Percentiles rank a stretch among this genome's conserved stretches.
phyloP scores from a whole-genome alignment of 2,797 vertebrate genomes.

The Loriculus beryllinus region DNA sequence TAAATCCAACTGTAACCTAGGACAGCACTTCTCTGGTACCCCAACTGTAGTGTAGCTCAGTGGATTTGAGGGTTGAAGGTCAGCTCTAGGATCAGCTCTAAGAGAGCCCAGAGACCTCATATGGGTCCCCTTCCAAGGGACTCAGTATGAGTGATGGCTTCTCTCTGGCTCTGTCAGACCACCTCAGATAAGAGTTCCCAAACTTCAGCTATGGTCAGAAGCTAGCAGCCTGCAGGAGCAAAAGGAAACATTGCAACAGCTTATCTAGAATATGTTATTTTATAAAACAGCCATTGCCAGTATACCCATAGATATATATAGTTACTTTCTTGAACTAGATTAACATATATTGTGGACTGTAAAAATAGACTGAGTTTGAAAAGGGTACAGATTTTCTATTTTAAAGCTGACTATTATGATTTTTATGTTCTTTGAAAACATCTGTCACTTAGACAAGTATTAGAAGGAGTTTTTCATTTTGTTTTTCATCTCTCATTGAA shows the following conservation, averaged over 20 bases:
- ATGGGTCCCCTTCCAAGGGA: accelerated
- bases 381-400: background rate
- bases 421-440: background rate
- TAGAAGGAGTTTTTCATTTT: background rate
- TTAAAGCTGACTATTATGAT: background rate
- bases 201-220: background rate
- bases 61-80: background rate
- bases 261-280: background rate
- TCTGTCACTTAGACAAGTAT: background rate
- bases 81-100: background rate
- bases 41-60: background rate
- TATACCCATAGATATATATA: background rate
- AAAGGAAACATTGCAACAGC: background rate
- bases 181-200: background rate
- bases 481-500: background rate
- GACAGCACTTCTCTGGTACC: background rate
- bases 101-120: background rate
- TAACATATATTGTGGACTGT: background rate
- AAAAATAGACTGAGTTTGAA: background rate
- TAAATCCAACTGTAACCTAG: background rate
- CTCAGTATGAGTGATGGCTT: background rate
- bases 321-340: background rate
- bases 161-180: background rate
- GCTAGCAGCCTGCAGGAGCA: background rate
- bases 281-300: background rate